Evolutionary conservation across 2,888 invertebrate species (phyloP).

Genomic region (Hypomecis atomaria): DNA sequence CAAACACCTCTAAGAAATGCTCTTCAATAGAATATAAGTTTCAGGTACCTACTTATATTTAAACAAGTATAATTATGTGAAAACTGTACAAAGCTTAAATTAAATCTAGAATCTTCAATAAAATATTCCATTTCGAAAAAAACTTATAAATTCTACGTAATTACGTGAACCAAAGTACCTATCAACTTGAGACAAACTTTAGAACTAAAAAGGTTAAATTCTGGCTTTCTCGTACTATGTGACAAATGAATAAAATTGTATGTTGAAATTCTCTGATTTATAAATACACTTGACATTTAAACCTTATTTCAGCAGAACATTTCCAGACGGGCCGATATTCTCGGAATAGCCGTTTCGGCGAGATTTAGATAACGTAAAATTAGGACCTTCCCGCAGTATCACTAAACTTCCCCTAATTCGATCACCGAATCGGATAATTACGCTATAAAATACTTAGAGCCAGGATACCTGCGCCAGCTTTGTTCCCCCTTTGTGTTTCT

Average conservation of each 20-base stretch:
- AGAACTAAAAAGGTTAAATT: not conserved
- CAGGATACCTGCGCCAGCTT: constrained; percentile 41
- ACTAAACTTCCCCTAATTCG: constrained; percentile 27
- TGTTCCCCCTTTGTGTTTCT: constrained; percentile 47
- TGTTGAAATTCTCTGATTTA: constrained; percentile 3
- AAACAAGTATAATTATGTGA: too few relatives aligned
- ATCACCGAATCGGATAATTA: constrained; percentile 43
- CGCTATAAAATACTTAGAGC: constrained; percentile 45
- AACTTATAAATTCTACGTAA: too few relatives aligned
- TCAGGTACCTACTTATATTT: too few relatives aligned
- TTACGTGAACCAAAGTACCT: constrained; percentile 11
- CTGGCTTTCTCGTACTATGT: not conserved
- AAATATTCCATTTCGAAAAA: too few relatives aligned
- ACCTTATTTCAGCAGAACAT: constrained; percentile 2
- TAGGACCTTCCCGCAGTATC: constrained; percentile 18
- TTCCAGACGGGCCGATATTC: constrained; percentile 6
- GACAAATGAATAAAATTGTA: not conserved
- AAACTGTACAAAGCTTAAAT: too few relatives aligned
- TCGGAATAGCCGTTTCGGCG: constrained; percentile 8
- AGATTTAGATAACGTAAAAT: constrained; percentile 24
- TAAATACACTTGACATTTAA: not conserved
- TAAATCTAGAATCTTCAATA: too few relatives aligned
- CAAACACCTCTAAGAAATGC: too few relatives aligned
- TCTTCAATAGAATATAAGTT: too few relatives aligned
- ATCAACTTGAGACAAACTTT: constrained; percentile 1